Percentiles rank a stretch among this genome's conserved stretches.
These are phyloP conservation scores for Myanophis thanlyinensis DNA, from an alignment of 2,113 vertebrate genomes.

Conservation along the genomic window DNA sequence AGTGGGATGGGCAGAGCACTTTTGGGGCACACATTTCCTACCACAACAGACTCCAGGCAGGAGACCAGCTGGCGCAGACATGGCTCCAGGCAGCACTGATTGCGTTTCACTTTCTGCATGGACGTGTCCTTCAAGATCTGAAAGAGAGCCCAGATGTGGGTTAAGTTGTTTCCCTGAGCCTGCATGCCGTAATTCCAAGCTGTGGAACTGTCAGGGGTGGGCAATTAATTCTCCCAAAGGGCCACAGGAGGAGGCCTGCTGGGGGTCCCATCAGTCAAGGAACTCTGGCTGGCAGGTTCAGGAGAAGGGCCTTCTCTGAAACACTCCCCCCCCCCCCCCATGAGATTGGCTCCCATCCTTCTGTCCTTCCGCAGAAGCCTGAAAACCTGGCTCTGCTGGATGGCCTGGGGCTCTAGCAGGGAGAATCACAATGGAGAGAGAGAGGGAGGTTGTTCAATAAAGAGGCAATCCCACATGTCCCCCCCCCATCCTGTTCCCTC, in stretches of 20 bases:
- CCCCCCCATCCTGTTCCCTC: neutral
- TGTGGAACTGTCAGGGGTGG: neutral
- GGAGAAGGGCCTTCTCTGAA: neutral
- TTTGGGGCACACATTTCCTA: slow-evolving; percentile 59
- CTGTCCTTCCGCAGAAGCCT: neutral
- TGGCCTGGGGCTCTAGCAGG: neutral
- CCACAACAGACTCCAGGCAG: slow-evolving; percentile 93
- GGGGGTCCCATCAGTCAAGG: neutral
- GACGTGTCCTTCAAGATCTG: slow-evolving; percentile 96
- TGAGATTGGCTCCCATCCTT: neutral
- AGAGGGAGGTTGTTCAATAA: neutral
- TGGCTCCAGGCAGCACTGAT: slow-evolving; percentile 97
- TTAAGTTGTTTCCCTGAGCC: neutral
- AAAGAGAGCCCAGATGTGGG: slow-evolving; percentile 35
- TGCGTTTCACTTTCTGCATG: slow-evolving; percentile 96
- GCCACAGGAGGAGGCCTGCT: neutral
- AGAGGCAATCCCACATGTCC: neutral
- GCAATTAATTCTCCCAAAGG: neutral
- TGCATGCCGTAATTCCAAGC: neutral
- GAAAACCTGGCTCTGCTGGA: neutral
- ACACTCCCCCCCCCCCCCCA: too few species aligned
- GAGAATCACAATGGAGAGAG: neutral
- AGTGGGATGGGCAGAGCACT: too few species aligned
- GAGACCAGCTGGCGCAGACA: slow-evolving; percentile 96
- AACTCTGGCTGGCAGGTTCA: neutral